These are phyloP conservation scores for Pedionomus torquatus DNA, from an alignment of 2,113 vertebrate genomes.

Conservation along the genomic window DNA sequence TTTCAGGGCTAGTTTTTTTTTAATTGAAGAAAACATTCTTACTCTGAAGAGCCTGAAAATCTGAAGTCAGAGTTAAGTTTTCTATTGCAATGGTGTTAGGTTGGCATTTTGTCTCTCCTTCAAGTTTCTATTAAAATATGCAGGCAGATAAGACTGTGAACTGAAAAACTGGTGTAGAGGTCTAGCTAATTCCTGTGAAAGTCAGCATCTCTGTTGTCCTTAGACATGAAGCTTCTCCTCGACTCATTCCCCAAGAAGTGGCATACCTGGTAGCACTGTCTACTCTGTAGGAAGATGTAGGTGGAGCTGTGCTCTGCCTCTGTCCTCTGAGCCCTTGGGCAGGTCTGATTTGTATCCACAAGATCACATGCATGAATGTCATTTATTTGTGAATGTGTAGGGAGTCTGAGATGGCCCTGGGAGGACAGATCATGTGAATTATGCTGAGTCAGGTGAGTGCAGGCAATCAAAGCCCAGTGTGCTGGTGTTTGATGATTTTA, in stretches of 20 bases:
- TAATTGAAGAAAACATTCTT: background rate
- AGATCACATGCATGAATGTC: background rate
- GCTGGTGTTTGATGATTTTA: background rate
- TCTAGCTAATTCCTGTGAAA: background rate
- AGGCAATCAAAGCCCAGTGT: background rate
- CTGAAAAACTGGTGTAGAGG: background rate
- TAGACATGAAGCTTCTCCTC: background rate
- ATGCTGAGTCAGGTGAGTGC: background rate
- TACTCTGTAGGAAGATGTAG: background rate
- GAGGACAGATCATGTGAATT: background rate
- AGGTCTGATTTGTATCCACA: background rate
- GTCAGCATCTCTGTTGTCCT: background rate
- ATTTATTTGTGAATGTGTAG: background rate
- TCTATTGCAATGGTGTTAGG: background rate
- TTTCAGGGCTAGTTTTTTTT: background rate
- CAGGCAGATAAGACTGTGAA: background rate
- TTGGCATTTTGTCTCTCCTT: background rate
- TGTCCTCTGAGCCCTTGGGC: background rate
- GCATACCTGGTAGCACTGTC: rapidly evolving
- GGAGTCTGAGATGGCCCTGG: background rate
- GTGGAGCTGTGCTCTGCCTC: background rate
- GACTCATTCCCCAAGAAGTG: background rate
- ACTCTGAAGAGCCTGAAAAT: background rate
- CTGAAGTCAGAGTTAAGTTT: background rate
- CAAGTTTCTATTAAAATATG: background rate